Percentiles rank a stretch among this genome's conserved stretches.
Conservation (phyloP, 2,888 invertebrate genomes). For the Macrosiphum euphorbiae region DNA sequence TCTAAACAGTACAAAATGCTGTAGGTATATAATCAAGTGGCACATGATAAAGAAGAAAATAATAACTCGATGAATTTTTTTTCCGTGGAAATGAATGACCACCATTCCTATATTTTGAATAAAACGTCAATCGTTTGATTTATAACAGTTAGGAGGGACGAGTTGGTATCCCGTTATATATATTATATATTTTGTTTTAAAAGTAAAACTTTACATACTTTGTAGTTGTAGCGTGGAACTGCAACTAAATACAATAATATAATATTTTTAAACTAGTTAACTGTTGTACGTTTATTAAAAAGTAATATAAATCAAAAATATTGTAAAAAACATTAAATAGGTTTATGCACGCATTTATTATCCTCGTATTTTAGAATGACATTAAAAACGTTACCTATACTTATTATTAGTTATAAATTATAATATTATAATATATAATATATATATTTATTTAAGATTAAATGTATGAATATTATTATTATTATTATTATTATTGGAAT, state of each 20-base stretch:
- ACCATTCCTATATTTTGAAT: not conserved
- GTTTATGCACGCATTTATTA: not conserved
- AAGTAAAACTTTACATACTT: not conserved
- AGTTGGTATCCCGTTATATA: not conserved
- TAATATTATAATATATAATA: not conserved
- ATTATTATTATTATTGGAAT: not conserved
- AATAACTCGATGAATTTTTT: constrained; percentile 33
- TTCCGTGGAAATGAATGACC: not conserved
- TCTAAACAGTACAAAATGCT: not conserved
- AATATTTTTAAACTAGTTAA: not conserved
- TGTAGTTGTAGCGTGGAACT: not conserved
- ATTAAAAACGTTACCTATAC: not conserved
- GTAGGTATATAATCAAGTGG: not conserved
- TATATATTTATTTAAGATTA: not conserved
- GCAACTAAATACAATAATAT: not conserved
- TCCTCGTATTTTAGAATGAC: not conserved
- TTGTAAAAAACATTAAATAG: not conserved
- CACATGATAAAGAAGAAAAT: constrained; percentile 27
- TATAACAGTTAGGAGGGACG: constrained; percentile 23
- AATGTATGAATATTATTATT: not conserved
- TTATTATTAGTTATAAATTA: not conserved
- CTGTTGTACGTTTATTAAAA: not conserved
- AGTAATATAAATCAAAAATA: not conserved
- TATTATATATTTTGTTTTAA: too few relatives aligned
- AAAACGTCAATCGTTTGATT: constrained; percentile 41